phyloP scores from a whole-genome alignment of 64 coral and sea anemone genomes.

The Hydrozoanthus tunicans region DNA sequence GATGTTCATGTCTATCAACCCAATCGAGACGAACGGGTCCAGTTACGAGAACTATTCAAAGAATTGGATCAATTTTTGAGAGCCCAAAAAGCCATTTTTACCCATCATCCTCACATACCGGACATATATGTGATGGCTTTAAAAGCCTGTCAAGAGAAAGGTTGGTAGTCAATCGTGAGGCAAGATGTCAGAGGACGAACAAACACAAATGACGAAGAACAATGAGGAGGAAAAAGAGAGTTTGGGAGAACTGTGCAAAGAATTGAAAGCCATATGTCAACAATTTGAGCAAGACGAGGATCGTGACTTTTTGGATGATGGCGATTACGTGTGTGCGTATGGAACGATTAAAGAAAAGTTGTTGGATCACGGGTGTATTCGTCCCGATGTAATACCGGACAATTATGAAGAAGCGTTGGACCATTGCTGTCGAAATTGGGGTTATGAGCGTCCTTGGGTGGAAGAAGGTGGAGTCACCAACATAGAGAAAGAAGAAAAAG shows the following conservation, averaged over 20 bases:
- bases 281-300: slow-evolving; percentile 25
- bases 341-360: slow-evolving; percentile 43
- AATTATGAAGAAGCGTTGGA: slow-evolving; percentile 1
- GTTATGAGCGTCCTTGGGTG: slow-evolving; percentile 47
- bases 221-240: no score
- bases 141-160: no score
- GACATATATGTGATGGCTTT: no score
- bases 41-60: no score
- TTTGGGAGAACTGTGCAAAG: not conserved
- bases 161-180: not conserved
- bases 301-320: slow-evolving; percentile 46
- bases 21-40: no score
- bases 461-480: slow-evolving; percentile 45
- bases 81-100: no score
- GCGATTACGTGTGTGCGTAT: slow-evolving; percentile 46
- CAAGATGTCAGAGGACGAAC: not conserved
- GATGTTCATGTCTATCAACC: no score
- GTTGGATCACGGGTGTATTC: not conserved
- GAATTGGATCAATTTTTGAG: no score
- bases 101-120: no score
- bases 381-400: slow-evolving; percentile 18
- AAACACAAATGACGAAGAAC: not conserved
- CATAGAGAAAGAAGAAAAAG: slow-evolving; percentile 18
- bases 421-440: not conserved
- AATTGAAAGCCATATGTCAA: slow-evolving; percentile 47